Conservation (phyloP, 2,113 vertebrate genomes). For the Dromiciops gliroides region DNA sequence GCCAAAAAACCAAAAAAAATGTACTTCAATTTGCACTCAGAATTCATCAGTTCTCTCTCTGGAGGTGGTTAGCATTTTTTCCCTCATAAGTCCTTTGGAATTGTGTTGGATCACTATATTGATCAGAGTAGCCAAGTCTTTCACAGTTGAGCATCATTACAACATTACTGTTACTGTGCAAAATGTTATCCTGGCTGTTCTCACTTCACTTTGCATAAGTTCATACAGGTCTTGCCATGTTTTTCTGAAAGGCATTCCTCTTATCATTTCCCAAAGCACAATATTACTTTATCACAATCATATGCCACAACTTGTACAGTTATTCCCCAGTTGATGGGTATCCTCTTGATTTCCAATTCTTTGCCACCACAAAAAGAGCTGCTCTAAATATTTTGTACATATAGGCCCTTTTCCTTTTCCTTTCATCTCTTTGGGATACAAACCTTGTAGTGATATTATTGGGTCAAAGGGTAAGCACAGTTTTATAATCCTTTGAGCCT, state of each 20-base stretch:
- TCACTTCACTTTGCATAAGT: not conserved
- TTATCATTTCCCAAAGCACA: not conserved
- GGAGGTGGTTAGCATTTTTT: not conserved
- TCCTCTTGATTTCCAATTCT: not conserved
- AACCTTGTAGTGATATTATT: not conserved
- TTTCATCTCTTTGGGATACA: not conserved
- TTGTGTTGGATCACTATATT: not conserved
- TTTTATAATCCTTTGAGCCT: not conserved
- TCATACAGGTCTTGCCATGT: not conserved
- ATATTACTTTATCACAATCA: not conserved
- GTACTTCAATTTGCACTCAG: not conserved
- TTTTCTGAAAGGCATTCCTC: not conserved
- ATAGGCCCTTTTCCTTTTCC: not conserved
- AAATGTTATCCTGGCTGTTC: not conserved
- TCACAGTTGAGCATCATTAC: not conserved
- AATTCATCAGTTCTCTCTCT: not conserved
- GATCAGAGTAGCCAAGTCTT: not conserved
- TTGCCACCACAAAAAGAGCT: not conserved
- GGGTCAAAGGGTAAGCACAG: too few species aligned
- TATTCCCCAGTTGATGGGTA: not conserved
- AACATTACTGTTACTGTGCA: not conserved
- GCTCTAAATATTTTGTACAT: not conserved
- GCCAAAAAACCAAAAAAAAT: not conserved
- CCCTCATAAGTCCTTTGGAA: not conserved
- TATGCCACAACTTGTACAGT: not conserved